Evolutionary conservation across 2,797 vertebrate species (phyloP).

Genomic region (Pseudocheirus occidentalis): DNA sequence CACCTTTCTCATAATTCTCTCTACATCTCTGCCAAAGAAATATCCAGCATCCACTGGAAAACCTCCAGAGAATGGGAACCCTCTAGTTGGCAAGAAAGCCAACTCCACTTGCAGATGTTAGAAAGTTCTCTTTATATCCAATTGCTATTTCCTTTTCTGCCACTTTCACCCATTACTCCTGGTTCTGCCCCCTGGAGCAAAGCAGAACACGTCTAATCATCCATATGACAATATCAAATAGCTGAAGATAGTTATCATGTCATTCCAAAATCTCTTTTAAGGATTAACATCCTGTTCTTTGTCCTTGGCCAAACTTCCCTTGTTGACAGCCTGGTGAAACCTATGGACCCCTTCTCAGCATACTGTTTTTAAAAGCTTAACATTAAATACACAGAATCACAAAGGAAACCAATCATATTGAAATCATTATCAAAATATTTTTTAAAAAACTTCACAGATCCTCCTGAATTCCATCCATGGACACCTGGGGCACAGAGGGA

Average conservation of each 20-base stretch:
- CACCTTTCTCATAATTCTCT: not conserved
- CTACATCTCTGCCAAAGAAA: not conserved
- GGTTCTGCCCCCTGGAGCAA: not conserved
- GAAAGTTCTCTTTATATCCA: not conserved
- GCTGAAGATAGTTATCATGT: not conserved
- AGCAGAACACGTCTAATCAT: not conserved
- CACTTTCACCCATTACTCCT: not conserved
- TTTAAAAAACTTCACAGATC: not conserved
- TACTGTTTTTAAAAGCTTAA: not conserved
- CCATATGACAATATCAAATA: not conserved
- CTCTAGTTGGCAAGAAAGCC: not conserved
- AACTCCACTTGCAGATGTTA: not conserved
- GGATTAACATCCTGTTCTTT: not conserved
- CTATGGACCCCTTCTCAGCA: not conserved
- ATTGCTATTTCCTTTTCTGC: not conserved
- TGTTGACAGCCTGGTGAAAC: not conserved
- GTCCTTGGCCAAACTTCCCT: not conserved
- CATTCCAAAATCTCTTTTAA: not conserved
- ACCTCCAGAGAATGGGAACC: not conserved
- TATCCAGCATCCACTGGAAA: not conserved
- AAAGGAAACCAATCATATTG: not conserved
- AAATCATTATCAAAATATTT: not conserved
- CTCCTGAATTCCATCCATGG: not conserved
- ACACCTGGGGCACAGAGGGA: accelerated
- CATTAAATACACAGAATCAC: not conserved